Evolutionary conservation across 2,113 vertebrate genomes (phyloP).

Genomic region (Barnardius zonarius): DNA sequence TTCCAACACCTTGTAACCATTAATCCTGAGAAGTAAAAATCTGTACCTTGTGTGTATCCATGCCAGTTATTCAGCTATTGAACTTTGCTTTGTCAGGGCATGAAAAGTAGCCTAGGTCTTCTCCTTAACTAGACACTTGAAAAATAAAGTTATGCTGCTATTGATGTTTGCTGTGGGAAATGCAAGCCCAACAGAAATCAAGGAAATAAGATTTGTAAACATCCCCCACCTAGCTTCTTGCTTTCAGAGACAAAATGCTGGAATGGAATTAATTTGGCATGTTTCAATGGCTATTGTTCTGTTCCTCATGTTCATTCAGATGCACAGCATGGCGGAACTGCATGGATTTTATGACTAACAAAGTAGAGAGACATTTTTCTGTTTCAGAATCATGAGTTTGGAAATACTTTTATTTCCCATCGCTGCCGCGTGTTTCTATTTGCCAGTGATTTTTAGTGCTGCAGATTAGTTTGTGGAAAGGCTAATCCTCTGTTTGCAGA

Average conservation of each 20-base stretch:
- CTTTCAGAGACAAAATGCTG: neutral
- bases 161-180: neutral
- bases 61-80: neutral
- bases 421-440: neutral
- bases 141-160: neutral
- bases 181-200: neutral
- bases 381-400: neutral
- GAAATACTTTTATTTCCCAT: conserved; percentile 2
- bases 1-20: neutral
- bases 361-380: neutral
- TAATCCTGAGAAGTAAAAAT: neutral
- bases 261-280: neutral
- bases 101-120: neutral
- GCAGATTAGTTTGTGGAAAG: neutral
- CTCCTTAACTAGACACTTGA: neutral
- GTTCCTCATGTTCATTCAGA: neutral
- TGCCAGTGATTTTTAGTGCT: neutral
- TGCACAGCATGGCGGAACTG: neutral
- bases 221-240: neutral
- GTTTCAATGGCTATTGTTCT: conserved; percentile 25
- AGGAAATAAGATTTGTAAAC: conserved; percentile 1
- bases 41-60: neutral
- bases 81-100: neutral
- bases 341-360: neutral
- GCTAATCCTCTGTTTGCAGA: neutral